Evolutionary conservation across 2,113 vertebrate genomes (phyloP).

Genomic region (Phainopepla nitens): DNA sequence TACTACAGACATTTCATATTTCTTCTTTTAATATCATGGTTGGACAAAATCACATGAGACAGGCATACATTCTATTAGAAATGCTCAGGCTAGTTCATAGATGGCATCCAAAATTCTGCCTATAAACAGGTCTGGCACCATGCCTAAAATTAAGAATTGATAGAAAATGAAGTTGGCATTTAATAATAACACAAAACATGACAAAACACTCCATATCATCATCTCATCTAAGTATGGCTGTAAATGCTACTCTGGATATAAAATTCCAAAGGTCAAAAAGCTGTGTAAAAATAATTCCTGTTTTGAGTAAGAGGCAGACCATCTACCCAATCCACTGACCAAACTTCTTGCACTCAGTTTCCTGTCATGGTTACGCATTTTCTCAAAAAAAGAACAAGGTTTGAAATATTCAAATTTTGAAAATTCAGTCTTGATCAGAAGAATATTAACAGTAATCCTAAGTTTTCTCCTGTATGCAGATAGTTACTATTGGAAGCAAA

Average conservation of each 20-base stretch:
- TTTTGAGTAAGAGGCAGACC: background rate
- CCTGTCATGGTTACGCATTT: fast-evolving
- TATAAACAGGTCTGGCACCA: background rate
- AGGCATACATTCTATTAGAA: background rate
- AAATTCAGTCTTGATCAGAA: background rate
- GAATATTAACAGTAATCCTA: background rate
- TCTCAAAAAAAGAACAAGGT: background rate
- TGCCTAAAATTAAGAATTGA: background rate
- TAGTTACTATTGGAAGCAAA: background rate
- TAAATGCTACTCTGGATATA: background rate
- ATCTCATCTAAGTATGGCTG: background rate
- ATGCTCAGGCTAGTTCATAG: background rate
- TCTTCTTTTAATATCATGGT: background rate
- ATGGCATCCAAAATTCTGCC: background rate
- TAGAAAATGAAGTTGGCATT: background rate
- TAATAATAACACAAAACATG: background rate
- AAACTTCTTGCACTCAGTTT: background rate
- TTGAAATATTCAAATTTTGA: background rate
- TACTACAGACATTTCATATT: background rate
- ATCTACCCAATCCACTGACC: no score
- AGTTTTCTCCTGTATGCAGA: background rate
- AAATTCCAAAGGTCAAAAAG: background rate
- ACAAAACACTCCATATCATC: background rate
- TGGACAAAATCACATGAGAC: background rate
- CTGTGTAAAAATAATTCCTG: background rate